These are phyloP conservation scores for Netelia inedita DNA, from an alignment of 2,888 invertebrate genomes.

Conservation along the genomic window DNA sequence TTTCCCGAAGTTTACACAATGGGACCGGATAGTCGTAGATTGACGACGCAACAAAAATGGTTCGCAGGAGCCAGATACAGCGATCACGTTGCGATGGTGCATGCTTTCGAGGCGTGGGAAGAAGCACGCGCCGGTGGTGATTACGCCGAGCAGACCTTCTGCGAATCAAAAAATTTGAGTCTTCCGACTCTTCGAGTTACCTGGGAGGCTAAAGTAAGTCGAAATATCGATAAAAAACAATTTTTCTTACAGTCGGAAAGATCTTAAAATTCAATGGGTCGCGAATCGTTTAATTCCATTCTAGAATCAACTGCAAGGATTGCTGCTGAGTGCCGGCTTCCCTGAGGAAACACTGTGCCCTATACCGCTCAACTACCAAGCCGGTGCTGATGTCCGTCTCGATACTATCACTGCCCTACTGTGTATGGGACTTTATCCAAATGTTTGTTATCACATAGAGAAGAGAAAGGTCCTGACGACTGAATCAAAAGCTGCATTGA, in stretches of 20 bases:
- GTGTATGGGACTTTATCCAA: slow-evolving; percentile 97
- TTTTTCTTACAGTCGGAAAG: not conserved
- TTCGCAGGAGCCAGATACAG: slow-evolving; percentile 95
- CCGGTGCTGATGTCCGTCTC: slow-evolving; percentile 91
- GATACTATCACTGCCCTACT: slow-evolving; percentile 95
- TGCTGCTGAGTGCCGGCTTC: slow-evolving; percentile 92
- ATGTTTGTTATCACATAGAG: slow-evolving; percentile 97
- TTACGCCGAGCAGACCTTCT: slow-evolving; percentile 93
- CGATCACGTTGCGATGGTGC: slow-evolving; percentile 98
- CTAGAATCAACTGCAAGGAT: slow-evolving; percentile 89
- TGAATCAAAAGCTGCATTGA: slow-evolving; percentile 96
- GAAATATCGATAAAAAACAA: no score
- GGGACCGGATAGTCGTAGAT: slow-evolving; percentile 90
- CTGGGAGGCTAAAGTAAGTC: slow-evolving; percentile 92
- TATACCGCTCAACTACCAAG: slow-evolving; percentile 90
- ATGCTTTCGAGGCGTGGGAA: slow-evolving; percentile 95
- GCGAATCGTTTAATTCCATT: not conserved
- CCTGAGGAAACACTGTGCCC: slow-evolving; percentile 94
- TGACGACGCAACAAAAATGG: slow-evolving; percentile 94
- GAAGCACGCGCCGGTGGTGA: slow-evolving; percentile 89
- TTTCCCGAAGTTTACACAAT: slow-evolving; percentile 97
- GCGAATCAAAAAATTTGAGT: slow-evolving; percentile 96
- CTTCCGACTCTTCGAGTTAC: slow-evolving; percentile 96
- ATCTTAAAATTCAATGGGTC: not conserved
- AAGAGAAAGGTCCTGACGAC: slow-evolving; percentile 98